Conservation (phyloP, 2,113 vertebrate genomes). For the Merops nubicus region DNA sequence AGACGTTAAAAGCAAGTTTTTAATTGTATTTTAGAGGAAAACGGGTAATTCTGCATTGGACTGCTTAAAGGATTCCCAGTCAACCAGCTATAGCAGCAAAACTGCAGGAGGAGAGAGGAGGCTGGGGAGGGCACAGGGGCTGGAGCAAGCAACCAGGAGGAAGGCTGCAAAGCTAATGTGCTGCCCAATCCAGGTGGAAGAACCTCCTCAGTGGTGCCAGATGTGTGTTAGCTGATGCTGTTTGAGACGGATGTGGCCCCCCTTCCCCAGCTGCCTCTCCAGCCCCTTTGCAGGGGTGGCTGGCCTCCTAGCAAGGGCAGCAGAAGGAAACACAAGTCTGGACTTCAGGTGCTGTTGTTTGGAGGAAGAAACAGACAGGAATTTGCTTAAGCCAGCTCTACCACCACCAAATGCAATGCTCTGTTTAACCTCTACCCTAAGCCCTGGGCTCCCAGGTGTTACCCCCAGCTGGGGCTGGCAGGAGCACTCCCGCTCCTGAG, state of each 20-base stretch:
- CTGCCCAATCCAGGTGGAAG: neutral
- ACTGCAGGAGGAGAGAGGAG: neutral
- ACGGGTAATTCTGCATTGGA: neutral
- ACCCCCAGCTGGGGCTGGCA: neutral
- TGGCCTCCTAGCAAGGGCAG: neutral
- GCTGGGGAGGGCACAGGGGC: neutral
- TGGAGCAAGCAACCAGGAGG: neutral
- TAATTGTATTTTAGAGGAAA: neutral
- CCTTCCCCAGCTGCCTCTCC: neutral
- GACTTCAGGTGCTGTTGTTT: neutral
- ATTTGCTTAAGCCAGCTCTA: neutral
- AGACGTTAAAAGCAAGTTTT: neutral
- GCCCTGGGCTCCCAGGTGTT: neutral
- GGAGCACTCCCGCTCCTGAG: fast-evolving
- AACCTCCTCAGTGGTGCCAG: neutral
- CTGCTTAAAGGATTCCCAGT: neutral
- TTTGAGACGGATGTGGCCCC: neutral
- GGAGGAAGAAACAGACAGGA: neutral
- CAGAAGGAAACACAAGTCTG: neutral
- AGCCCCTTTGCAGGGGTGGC: neutral
- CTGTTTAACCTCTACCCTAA: neutral
- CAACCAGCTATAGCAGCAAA: neutral
- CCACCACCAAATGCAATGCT: fast-evolving
- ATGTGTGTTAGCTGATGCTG: fast-evolving
- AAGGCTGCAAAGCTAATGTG: neutral